Percentiles rank a stretch among this genome's conserved stretches.
Evolutionary conservation across 1,140 invertebrate species (phyloP).

Genomic region (Heliconius himera): DNA sequence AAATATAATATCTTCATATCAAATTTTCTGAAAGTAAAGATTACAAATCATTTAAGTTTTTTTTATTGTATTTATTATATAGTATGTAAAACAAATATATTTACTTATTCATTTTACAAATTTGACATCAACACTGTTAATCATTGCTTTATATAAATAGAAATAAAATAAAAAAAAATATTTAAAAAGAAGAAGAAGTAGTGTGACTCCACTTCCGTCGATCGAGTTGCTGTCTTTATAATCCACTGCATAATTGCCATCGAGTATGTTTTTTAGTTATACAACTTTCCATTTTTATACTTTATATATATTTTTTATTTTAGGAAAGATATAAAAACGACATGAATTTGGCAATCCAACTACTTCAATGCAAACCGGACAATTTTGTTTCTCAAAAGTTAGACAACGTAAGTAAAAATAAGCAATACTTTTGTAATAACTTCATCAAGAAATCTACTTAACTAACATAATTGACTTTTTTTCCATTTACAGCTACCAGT

Average conservation of each 20-base stretch:
- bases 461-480: background rate
- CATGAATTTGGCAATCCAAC: conserved; percentile 95
- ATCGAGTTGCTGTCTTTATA: background rate
- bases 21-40: too few species aligned
- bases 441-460: background rate
- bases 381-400: conserved; percentile 96
- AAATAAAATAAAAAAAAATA: too few species aligned
- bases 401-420: conserved; percentile 88
- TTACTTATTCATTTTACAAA: too few species aligned
- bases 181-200: too few species aligned
- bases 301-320: conserved; percentile 46
- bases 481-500: conserved; percentile 87
- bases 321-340: conserved; percentile 97
- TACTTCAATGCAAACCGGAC: conserved; percentile 96
- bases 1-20: too few species aligned
- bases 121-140: too few species aligned
- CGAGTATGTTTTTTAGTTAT: background rate
- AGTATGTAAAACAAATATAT: too few species aligned
- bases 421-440: background rate
- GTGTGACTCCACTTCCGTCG: too few species aligned
- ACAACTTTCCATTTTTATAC: background rate
- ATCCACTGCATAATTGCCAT: background rate
- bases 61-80: too few species aligned
- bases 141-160: too few species aligned
- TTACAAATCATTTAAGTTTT: too few species aligned